Percentiles rank a stretch among this genome's conserved stretches.
These are phyloP conservation scores for Mystacides longicornis DNA, from an alignment of 2,888 invertebrate genomes.

Conservation along the genomic window DNA sequence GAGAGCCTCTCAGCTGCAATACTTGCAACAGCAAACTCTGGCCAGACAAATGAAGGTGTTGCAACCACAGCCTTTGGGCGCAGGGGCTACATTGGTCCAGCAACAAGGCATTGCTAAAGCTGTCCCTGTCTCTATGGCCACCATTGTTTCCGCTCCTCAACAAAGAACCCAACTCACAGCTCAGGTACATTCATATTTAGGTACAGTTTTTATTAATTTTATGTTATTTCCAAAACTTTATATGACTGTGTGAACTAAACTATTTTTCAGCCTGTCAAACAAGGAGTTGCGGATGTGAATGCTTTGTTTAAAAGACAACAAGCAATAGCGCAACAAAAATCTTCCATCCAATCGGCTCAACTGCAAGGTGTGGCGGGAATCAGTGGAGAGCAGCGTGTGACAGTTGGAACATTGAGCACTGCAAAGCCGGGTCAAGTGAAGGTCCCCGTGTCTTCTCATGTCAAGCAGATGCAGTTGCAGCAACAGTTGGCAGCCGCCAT, in stretches of 20 bases:
- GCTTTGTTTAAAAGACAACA: conserved; percentile 50
- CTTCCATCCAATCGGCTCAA: conserved; percentile 48
- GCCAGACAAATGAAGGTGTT: conserved; percentile 44
- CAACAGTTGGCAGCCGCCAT: conserved; percentile 49
- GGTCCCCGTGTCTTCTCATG: conserved; percentile 55
- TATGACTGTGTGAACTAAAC: neutral
- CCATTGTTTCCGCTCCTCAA: conserved; percentile 22
- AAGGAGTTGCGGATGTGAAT: conserved; percentile 48
- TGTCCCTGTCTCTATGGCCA: conserved; percentile 21
- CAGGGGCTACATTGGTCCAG: conserved; percentile 12
- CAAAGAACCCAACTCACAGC: conserved; percentile 22
- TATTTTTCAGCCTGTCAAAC: conserved; percentile 31
- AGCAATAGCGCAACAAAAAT: conserved; percentile 33
- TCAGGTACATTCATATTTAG: conserved; percentile 14
- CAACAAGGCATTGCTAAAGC: conserved; percentile 12
- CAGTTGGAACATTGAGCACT: conserved; percentile 31
- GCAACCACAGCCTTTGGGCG: conserved; percentile 33
- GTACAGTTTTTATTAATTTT: too few relatives aligned
- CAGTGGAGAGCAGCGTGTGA: conserved; percentile 40
- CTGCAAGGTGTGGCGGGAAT: conserved; percentile 28
- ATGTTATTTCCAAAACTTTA: neutral
- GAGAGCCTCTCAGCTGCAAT: conserved; percentile 50
- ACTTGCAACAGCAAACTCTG: conserved; percentile 55
- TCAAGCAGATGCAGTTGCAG: conserved; percentile 57
- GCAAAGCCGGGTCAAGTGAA: conserved; percentile 39